Conservation (phyloP, 2,113 vertebrate species). For the Phyllostomus hastatus region DNA sequence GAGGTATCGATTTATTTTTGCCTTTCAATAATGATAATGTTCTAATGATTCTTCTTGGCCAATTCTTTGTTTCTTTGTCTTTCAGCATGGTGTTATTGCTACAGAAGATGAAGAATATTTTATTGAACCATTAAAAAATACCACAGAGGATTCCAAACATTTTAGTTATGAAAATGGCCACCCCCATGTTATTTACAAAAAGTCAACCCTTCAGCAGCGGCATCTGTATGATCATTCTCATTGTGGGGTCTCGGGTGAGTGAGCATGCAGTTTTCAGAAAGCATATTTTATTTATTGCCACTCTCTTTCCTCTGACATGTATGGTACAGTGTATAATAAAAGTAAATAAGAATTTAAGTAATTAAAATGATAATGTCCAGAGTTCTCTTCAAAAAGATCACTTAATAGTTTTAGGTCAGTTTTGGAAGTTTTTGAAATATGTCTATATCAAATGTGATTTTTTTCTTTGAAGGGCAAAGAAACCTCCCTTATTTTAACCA, state of each 20-base stretch:
- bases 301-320: not conserved
- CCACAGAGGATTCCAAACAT: slow-evolving; percentile 89
- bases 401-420: not conserved
- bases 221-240: slow-evolving; percentile 89
- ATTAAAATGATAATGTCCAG: not conserved
- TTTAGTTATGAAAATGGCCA: slow-evolving; percentile 92
- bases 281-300: not conserved
- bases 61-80: slow-evolving; percentile 65
- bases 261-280: slow-evolving; percentile 19
- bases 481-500: not conserved
- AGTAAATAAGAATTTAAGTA: not conserved
- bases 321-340: slow-evolving; percentile 13
- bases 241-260: slow-evolving; percentile 96
- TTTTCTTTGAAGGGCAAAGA: not conserved
- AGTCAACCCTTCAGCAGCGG: slow-evolving; percentile 90
- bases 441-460: not conserved
- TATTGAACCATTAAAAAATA: slow-evolving; percentile 97
- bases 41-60: slow-evolving; percentile 54
- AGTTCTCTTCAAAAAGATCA: not conserved
- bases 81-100: slow-evolving; percentile 97
- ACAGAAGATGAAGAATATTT: slow-evolving; percentile 99
- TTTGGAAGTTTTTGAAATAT: slow-evolving; percentile 39
- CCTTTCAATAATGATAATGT: slow-evolving; percentile 22
- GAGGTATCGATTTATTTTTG: slow-evolving; percentile 22
- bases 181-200: slow-evolving; percentile 99